Conservation (phyloP, 2,797 vertebrate species). For the Gymnoscopelus microlampas region DNA sequence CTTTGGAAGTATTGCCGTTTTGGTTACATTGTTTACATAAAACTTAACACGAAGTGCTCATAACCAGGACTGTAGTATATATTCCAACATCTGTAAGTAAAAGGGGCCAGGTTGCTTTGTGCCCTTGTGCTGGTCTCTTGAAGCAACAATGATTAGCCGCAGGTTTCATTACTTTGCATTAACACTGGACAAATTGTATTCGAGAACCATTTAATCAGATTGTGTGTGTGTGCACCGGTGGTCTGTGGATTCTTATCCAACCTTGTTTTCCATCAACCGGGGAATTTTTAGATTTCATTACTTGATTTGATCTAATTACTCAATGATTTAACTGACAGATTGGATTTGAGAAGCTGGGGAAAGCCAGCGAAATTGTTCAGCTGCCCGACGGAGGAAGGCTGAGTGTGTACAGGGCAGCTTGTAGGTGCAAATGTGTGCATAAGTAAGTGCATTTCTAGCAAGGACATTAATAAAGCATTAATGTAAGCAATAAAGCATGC, state of each 20-base stretch:
- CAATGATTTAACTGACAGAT: slow-evolving; percentile 46
- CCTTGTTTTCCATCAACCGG: slow-evolving; percentile 50
- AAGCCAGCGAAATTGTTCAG: neutral
- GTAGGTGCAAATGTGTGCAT: neutral
- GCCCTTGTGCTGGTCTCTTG: slow-evolving; percentile 22
- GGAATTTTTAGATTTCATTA: slow-evolving; percentile 65
- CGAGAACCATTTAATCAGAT: slow-evolving; percentile 65
- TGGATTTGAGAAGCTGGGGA: slow-evolving; percentile 41
- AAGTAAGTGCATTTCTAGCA: neutral
- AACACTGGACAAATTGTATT: slow-evolving; percentile 61
- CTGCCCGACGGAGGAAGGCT: neutral
- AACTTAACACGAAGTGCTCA: neutral
- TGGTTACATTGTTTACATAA: too few species aligned
- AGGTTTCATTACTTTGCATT: slow-evolving; percentile 72
- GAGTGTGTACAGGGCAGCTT: slow-evolving; percentile 1
- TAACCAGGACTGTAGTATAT: slow-evolving; percentile 20
- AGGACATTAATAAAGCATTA: neutral
- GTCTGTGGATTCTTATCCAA: slow-evolving; percentile 57
- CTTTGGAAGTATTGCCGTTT: too few species aligned
- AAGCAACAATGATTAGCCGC: slow-evolving; percentile 39
- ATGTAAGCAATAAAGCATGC: neutral
- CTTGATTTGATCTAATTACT: slow-evolving; percentile 67
- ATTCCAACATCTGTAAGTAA: slow-evolving; percentile 5
- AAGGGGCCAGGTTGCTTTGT: slow-evolving; percentile 9
- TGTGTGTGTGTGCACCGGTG: slow-evolving; percentile 49